Base-by-base conservation (phyloP, 1,140 invertebrate genomes). In the Calephelis nemesis region DNA sequence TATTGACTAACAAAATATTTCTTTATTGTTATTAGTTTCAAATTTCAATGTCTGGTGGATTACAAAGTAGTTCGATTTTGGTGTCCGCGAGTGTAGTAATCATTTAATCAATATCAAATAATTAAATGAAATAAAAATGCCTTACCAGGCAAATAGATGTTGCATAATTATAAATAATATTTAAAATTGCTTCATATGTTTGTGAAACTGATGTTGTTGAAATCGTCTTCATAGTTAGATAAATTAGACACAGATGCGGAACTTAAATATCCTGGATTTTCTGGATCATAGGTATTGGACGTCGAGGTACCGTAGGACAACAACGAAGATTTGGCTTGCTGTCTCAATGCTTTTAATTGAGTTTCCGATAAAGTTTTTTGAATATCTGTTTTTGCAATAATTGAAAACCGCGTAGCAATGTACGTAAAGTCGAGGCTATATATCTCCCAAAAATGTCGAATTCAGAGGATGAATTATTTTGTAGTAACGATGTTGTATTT, bases 311-410 rank as follows among this genome's bases (percentile, higher is more conserved):
- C 62, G 47, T 63, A 63, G 30, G 62, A 63, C 40, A 42, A 67
- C 15, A 60, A 45, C 40, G 50, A 19, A 60, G 42, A 42, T 60
- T 60, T 13, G 45, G n/a, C 47, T 30, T 67, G 39, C 60, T 67
- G 54, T 67, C 65, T 67, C n/a, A 67, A 67, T 30, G 65, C 65
- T 62, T 47, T 67, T 60, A 67, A 60, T 47, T 67, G 65, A 45
- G 39, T 67, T 19, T 67, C 65, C 30, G 65, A 67, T 62, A 67
- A 62, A 47, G 65, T 11, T 12, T 62, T 67, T 47, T 58, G 65
- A 67, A 67, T 67, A 39, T 60, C 39, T 67, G 65, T 67, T 67
- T 67, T 67, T 4, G 39, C 50, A 47, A 67, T 60, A 42, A 67
- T 67, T 54, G 42, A 30, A 30, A 30, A 30, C 30, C 30, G 30